These are phyloP conservation scores for Entomobrya proxima DNA, from an alignment of 2,888 invertebrate species.

Conservation along the genomic window DNA sequence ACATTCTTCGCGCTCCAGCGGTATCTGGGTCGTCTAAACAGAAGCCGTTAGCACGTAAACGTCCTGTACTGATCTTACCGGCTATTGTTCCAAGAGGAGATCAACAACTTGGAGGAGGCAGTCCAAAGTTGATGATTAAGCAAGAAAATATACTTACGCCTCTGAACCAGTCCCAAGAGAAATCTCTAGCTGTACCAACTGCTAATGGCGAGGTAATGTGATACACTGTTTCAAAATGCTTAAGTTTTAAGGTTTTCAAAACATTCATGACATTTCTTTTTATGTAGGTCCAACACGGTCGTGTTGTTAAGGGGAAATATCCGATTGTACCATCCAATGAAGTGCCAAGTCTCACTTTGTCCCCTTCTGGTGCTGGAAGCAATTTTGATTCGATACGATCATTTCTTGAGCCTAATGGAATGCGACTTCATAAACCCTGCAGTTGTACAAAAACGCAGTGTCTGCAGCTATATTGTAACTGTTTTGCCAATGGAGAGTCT, in stretches of 20 bases:
- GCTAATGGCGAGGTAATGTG: conserved; percentile 54
- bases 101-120: conserved; percentile 71
- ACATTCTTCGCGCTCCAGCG: conserved; percentile 62
- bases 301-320: conserved; percentile 79
- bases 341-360: conserved; percentile 71
- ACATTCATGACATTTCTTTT: neutral
- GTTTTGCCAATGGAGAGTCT: conserved; percentile 99
- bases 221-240: neutral
- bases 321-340: conserved; percentile 70
- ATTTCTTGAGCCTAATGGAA: conserved; percentile 79
- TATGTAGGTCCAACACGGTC: conserved; percentile 83
- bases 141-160: conserved; percentile 76
- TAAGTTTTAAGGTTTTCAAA: no score
- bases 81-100: conserved; percentile 78
- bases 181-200: conserved; percentile 44
- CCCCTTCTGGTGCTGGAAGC: conserved; percentile 18
- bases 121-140: conserved; percentile 80
- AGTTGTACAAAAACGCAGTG: conserved; percentile 99
- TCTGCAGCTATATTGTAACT: conserved; percentile 98
- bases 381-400: conserved; percentile 74
- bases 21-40: conserved; percentile 78
- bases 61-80: conserved; percentile 85
- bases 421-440: conserved; percentile 92
- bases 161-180: conserved; percentile 51
- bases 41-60: conserved; percentile 80